Percentiles rank a stretch among this genome's conserved stretches.
These are phyloP conservation scores for Urosaurus nigricauda DNA, from an alignment of 2,797 vertebrate genomes.

Conservation along the genomic window DNA sequence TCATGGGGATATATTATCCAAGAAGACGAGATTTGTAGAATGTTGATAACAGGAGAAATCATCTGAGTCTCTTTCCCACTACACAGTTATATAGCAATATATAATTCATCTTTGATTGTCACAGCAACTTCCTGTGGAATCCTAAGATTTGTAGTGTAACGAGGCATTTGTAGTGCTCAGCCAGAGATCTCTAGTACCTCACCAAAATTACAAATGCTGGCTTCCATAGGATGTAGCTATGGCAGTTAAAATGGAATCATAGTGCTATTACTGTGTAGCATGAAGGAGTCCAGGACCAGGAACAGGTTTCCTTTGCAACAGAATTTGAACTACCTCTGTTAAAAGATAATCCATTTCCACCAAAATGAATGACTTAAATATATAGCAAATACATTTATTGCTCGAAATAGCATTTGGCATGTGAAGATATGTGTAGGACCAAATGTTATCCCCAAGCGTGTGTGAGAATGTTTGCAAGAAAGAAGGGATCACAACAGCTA, in stretches of 20 bases:
- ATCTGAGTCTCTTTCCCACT: too few species aligned
- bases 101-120: too few species aligned
- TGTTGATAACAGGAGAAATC: not conserved
- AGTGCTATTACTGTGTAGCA: too few species aligned
- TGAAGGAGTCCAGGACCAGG: too few species aligned
- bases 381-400: slow-evolving; percentile 14
- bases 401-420: not conserved
- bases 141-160: not conserved
- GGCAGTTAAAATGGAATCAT: too few species aligned
- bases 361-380: not conserved
- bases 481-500: not conserved
- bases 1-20: not conserved
- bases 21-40: not conserved
- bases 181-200: too few species aligned
- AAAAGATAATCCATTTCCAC: not conserved
- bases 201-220: too few species aligned
- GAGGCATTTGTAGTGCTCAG: too few species aligned
- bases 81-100: too few species aligned
- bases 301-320: not conserved
- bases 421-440: not conserved
- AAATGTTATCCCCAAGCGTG: not conserved
- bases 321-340: not conserved
- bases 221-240: too few species aligned
- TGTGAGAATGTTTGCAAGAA: not conserved
- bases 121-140: not conserved